These are phyloP conservation scores for Acanthiza pusilla DNA, from an alignment of 2,797 vertebrate species.

Conservation along the genomic window DNA sequence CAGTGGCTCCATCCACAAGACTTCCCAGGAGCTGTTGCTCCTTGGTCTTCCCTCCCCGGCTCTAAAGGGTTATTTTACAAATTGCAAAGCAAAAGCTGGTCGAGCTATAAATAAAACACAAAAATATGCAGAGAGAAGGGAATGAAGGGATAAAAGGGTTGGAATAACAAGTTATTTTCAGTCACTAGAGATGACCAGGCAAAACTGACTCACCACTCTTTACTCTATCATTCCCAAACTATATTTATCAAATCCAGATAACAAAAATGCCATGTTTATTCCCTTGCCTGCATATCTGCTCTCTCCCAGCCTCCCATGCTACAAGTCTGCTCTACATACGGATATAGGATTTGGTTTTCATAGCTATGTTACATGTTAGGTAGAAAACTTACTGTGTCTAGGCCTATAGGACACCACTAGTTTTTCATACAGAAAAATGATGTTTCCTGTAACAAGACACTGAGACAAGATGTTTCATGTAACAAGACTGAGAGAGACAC, in stretches of 20 bases:
- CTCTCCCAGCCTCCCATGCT: not conserved
- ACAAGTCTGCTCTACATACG: not conserved
- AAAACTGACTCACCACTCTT: slow-evolving; percentile 45
- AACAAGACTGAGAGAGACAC: not conserved
- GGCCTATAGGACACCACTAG: not conserved
- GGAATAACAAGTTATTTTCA: slow-evolving; percentile 65
- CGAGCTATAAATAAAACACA: slow-evolving; percentile 29
- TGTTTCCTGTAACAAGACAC: not conserved
- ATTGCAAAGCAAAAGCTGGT: slow-evolving; percentile 1
- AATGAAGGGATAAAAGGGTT: slow-evolving; percentile 22
- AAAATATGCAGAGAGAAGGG: slow-evolving; percentile 22
- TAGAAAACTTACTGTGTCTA: not conserved
- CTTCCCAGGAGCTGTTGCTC: not conserved
- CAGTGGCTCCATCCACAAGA: not conserved
- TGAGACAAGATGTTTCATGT: not conserved
- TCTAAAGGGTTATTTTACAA: slow-evolving; percentile 13
- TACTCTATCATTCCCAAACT: slow-evolving; percentile 28
- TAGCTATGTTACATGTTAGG: not conserved
- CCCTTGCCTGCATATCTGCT: not conserved
- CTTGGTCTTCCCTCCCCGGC: not conserved
- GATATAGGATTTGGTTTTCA: not conserved
- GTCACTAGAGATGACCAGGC: slow-evolving; percentile 40
- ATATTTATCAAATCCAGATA: slow-evolving; percentile 27
- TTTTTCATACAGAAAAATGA: not conserved
- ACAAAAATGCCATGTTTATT: slow-evolving; percentile 7